Base-by-base conservation (phyloP, 2,113 vertebrate genomes). In the Nestor notabilis region DNA sequence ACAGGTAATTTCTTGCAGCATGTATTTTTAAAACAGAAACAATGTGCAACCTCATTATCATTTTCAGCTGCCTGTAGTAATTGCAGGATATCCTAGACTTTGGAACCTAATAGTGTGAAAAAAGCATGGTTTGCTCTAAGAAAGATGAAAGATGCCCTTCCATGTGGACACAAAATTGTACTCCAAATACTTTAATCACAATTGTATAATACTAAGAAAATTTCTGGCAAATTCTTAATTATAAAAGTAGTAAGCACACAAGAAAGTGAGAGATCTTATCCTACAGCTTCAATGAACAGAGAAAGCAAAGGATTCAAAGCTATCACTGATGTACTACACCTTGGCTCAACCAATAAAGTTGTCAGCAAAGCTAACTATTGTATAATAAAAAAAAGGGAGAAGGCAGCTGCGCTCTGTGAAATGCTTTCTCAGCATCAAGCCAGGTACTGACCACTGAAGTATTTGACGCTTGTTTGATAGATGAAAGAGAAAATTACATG, bases 401-500 rank as follows among this genome's bases (percentile, higher is more conserved):
- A 89, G 61, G 80, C 65, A 91, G 87, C 44, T 91, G 27, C 46
- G 28, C 18, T 80, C 52, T 61, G 63, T 77, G 75, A 98, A 98
- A 95, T 89, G 79, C 91, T 93, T 94, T 95, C 92, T 96, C 95
- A 95, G 81, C 82, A 84, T n/a, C 78, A 91, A 93, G 61, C 31
- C 5, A 11, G 27, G 90, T 84, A 89, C 79, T 80, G 87, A 80
- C 92, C 35, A 39, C 79, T 95, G 21, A 95, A 85, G 76, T 76
- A 92, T 76, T 87, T 96, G 84, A 92, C 29, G 33, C 37, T 94
- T 27, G 11, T 90, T 94, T 95, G 91, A 97, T 97, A 71, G 96
- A 97, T 97, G 80, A 96, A 97, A 92, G 86, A 76, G 84, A 64
- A 95, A 94, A 97, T 94, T 96, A 94, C 83, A 84, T 83, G 86